Evolutionary conservation across 1,140 invertebrate genomes (phyloP), one percentile per base, ranked within the genome.

Genomic region (Proctacanthus coquilletti): DNA sequence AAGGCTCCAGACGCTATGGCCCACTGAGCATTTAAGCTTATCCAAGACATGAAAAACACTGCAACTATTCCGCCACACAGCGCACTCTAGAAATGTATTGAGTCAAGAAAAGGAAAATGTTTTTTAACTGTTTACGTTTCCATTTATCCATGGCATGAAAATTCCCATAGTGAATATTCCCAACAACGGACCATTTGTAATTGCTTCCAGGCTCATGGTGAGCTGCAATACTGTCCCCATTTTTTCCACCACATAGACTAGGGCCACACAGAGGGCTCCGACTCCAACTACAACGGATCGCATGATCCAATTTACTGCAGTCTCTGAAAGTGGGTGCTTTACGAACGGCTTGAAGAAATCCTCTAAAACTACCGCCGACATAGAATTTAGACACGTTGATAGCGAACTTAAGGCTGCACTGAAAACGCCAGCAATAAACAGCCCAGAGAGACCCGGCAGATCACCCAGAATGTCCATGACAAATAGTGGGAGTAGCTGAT

Each of bases 341-440:
- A 57, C 51, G 32, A 52, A 60, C 3, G 48, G 69, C 55, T 72
- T 71, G 2, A 72, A 61, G 31, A 71, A 71, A 39, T 76, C 75
- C 34, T 82, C 66, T 18, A 83, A 64, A 38, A 86, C 78, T 23
- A 84, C 75, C 21, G 82, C 82, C 2, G 83, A 75, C 60, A 86
- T 66, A 25, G 80, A 81, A 49, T 86, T 87, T 2, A 86, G 60
- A 21, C 80, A 80, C 18, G 81, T 84, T 2, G 81, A 84, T 2
- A 86, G 64, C 1, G 83, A 73, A 60, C 75, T 78, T 1, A 81
- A 48, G 11, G 75, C 74, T 8, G 76, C 78, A 45, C 74, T 75
- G 40, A 80, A 79, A 6, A 81, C 65, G 37, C 74, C 74, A 5
- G 77, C 74, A 1, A 78, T 70, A 42, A 80, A 79, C 2, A 80